These are phyloP conservation scores for Potamilus streckersoni DNA, from an alignment of 1,140 invertebrate species.

Conservation along the genomic window DNA sequence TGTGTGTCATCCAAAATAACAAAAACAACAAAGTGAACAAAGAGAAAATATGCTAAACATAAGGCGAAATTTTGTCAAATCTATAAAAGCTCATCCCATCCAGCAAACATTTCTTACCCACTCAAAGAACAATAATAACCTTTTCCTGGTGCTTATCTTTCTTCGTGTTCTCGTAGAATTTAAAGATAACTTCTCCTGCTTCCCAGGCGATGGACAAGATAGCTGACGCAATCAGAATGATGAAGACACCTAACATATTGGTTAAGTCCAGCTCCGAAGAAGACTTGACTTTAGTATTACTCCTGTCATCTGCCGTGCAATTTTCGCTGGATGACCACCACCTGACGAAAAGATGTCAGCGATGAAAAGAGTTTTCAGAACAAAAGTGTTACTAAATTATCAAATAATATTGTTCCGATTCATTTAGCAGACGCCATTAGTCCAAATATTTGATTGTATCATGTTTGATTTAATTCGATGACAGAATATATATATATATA, in stretches of 20 bases:
- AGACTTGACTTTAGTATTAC: conserved; percentile 90
- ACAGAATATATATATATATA: not conserved
- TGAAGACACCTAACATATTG: conserved; percentile 95
- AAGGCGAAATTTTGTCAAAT: too few relatives aligned
- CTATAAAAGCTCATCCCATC: too few relatives aligned
- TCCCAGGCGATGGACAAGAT: conserved; percentile 92
- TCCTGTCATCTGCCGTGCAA: conserved; percentile 79
- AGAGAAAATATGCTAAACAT: too few relatives aligned
- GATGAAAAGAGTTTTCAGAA: not conserved
- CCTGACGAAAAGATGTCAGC: conserved; percentile 22
- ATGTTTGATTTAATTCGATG: not conserved
- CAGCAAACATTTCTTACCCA: not conserved
- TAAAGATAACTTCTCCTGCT: conserved; percentile 92
- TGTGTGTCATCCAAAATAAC: too few relatives aligned
- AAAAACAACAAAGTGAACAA: too few relatives aligned
- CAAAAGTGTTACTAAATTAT: not conserved
- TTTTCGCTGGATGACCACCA: conserved; percentile 80
- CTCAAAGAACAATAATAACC: conserved; percentile 31
- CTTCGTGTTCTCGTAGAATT: conserved; percentile 68
- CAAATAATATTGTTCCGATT: not conserved
- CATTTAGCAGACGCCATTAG: not conserved
- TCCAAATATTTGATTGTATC: not conserved
- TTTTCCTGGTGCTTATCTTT: conserved; percentile 24
- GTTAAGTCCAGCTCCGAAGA: conserved; percentile 92
- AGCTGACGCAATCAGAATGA: conserved; percentile 90